Conservation (phyloP, 1,140 invertebrate genomes). For the Dendrolimus punctatus region DNA sequence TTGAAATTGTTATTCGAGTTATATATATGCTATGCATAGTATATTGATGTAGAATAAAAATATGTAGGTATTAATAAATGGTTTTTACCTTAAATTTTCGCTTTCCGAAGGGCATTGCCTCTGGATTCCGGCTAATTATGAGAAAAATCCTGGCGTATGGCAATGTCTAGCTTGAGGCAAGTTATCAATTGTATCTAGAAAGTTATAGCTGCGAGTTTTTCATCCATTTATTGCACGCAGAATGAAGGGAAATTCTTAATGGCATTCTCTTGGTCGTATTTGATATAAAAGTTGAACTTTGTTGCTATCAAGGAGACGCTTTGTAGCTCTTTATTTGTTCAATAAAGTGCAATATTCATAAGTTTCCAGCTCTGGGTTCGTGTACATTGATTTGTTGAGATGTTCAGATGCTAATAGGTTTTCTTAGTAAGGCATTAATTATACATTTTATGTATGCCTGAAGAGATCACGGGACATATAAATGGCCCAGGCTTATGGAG, state of each 20-base stretch:
- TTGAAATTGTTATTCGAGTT: too few relatives aligned
- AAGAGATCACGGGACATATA: background rate
- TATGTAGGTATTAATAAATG: too few relatives aligned
- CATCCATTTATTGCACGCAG: constrained; percentile 59
- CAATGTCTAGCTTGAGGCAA: constrained; percentile 15
- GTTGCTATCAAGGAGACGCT: constrained; percentile 27
- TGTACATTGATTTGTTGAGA: constrained; percentile 25
- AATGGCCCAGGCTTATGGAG: too few relatives aligned
- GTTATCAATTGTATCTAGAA: constrained; percentile 56
- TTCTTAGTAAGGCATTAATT: constrained; percentile 4
- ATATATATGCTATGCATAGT: too few relatives aligned
- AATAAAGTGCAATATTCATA: constrained; percentile 30
- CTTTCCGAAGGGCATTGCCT: too few relatives aligned
- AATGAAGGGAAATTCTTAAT: constrained; percentile 45
- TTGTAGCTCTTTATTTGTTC: constrained; percentile 30
- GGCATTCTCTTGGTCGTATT: constrained; percentile 44
- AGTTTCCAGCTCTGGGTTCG: constrained; percentile 20
- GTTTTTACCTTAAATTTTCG: too few relatives aligned
- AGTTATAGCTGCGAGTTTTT: constrained; percentile 47
- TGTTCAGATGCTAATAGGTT: constrained; percentile 10
- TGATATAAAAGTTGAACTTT: constrained; percentile 46
- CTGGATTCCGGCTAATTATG: too few relatives aligned
- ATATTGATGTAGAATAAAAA: too few relatives aligned
- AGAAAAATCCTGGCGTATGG: too few relatives aligned
- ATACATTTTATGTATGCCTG: constrained; percentile 1